Base-by-base conservation (phyloP, 2,113 vertebrate genomes). In the Pangasianodon hypophthalmus region DNA sequence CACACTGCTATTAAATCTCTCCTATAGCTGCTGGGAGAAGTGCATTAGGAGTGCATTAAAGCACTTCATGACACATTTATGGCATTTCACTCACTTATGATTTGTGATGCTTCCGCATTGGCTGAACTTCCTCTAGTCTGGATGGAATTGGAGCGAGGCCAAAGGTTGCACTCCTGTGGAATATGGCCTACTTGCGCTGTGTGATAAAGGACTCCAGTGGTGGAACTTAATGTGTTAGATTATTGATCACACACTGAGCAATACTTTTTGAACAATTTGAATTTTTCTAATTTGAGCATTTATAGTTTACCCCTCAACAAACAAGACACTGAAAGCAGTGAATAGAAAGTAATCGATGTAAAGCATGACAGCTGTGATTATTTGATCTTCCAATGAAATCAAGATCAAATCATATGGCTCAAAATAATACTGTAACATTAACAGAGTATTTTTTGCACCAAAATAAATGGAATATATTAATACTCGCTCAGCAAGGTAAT, bases 1-100 rank as follows among this genome's bases (percentile, higher is more conserved):
- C 94, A 92, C 95, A 94, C 94, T 93, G 91, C 91, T 95, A 96
- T 96, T 96, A 95, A 95, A 96, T 95, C 94, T 94, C 71, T 85
- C 84, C 91, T 92, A 93, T 92, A 94, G 93, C 95, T 93, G 94
- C 92, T 91, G 89, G 89, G 90, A 92, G 79, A 94, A 92, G 92
- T 93, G 92, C 94, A 77, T 94, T 95, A 95, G 92, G 86, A 93
- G 83, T 90, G 91, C 94, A 96, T 92, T 90, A 92, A 91, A 92
- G 92, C 94, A 93, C 92, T 95, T 95, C 94, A 92, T 91, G 83
- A 90, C 62, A 87, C 91, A 89, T 92, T 95, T 91, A 93, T 94
- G 91, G 90, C 91, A 88, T 94, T 93, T 93, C 88, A 87, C 95
- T 94, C 91, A 89, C 85, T 91, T 91, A 84, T 90, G 85, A 92